Base-by-base conservation (phyloP, 2,888 invertebrate genomes). In the Patella caerulea region DNA sequence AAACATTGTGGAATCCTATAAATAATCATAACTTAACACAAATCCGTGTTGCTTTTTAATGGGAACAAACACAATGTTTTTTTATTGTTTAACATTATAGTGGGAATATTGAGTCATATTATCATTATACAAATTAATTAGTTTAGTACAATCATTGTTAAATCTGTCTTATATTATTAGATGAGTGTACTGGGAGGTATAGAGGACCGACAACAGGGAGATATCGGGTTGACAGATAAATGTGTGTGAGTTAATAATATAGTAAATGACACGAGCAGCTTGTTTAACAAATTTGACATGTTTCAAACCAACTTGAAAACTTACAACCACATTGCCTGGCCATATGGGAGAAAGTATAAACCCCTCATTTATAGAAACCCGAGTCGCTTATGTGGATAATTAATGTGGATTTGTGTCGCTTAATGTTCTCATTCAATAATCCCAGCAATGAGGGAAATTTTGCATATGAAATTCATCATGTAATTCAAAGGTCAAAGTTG, bases 331-430 rank as follows among this genome's bases (percentile, higher is more conserved):
- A 65, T 65, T 65, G 65, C 65, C 24, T 19, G 11, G 65, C 65
- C 65, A 65, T 65, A 65, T 65, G 65, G 65, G 65, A 65, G 65
- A 65, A 65, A 65, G 65, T 65, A 19, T 65, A 65, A 65, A 65
- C 65, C 65, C 65, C 65, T 65, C 65, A 65, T 65, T 65, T 65
- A 19, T 11, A 65, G 65, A 24, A 65, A 65, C 24, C 65, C 65
- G 65, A 65, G 65, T 24, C 19, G 65, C 19, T 24, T 24, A 65
- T 65, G 19, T 19, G 19, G 65, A 65, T 65, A 65, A 65, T 65
- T 65, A 65, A 24, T 19, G 19, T 24, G 19, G 19, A 19, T 65
- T 65, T 65, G 24, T 19, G 11, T 65, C 65, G 65, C 24, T 65
- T 65, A 65, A 65, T 65, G 65, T 65, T 24, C 65, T 11, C 24